Conservation (phyloP, 2,888 invertebrate genomes). For the Campoplex capitator region DNA sequence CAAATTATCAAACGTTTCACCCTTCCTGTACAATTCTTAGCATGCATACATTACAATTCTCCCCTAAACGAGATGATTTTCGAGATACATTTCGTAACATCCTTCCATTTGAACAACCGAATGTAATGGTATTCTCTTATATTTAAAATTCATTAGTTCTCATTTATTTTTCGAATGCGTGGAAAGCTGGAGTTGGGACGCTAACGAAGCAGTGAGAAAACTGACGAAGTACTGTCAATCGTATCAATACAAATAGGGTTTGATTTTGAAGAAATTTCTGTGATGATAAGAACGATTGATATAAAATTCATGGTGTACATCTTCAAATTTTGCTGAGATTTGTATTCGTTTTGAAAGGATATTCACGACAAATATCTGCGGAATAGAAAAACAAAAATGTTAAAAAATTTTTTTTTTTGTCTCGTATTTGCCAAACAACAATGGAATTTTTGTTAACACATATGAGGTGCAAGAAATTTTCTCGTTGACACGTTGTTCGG, state of each 20-base stretch:
- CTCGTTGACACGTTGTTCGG: conserved; percentile 49
- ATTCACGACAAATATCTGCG: too few relatives aligned
- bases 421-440: not conserved
- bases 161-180: not conserved
- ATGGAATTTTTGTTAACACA: conserved; percentile 8
- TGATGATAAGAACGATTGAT: too few relatives aligned
- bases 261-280: not conserved
- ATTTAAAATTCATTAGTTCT: not conserved
- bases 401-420: conserved; percentile 4
- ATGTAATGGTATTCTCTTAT: not conserved
- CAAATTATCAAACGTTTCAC: conserved; percentile 73
- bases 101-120: not conserved
- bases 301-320: too few relatives aligned
- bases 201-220: not conserved
- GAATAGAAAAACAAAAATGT: not conserved
- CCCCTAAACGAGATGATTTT: conserved; percentile 40
- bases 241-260: not conserved
- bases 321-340: too few relatives aligned
- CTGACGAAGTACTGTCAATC: too few relatives aligned
- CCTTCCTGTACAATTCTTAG: conserved; percentile 36
- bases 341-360: too few relatives aligned
- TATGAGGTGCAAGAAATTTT: conserved; percentile 12
- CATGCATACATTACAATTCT: conserved; percentile 11
- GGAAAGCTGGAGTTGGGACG: too few relatives aligned
- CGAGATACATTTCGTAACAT: not conserved